Evolutionary conservation across 2,113 vertebrate species (phyloP), one percentile per base, ranked within the genome.

Genomic region (Hystrix brachyura): DNA sequence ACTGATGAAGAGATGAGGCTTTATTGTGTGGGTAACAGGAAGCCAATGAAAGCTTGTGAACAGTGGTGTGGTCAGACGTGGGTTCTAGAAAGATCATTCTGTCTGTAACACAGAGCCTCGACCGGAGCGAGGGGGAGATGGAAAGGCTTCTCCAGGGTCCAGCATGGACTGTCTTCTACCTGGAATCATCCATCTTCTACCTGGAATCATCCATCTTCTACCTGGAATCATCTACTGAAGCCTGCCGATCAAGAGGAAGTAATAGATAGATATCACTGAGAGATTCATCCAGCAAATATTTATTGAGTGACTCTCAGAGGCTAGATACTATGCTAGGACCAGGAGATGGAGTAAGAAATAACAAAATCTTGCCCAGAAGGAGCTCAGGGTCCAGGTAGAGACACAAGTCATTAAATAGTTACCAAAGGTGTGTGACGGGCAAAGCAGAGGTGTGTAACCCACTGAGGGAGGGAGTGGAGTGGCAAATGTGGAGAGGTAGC

Each of bases 61-160:
- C 60, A 55, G 17, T 32, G 59, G 10, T 6, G 4, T 51, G 57
- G 48, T 69, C 55, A 14, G 48, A 29, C 53, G 9, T 83, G 53
- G 43, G 43, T 32, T 87, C 81, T 93, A 87, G 60, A 87, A 93
- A 93, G 93, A 71, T 90, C 78, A 27, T 59, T 71, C 17, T 43
- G 21, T 34, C 34, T 59, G 62, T 15, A 88, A 46, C 71, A 57
- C 25, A 69, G 51, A 93, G 46, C 11, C 46, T 96, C 21, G 67
- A 27, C 3, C 10, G 12, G 55, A 90, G 43, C 76, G 72, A 78
- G 48, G 57, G 43, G 14, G 69, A 59, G 34, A 29, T 27, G 53
- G 55, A 96, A 87, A 92, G 48, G 13, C 18, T 92, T 53, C 29
- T 53, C 6, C 11, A 64, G 18, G 32, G 15, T 27, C 53, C 23